Percentiles rank a stretch among this genome's conserved stretches.
Conservation (phyloP, 2,888 invertebrate genomes). For the Nomada flava region DNA sequence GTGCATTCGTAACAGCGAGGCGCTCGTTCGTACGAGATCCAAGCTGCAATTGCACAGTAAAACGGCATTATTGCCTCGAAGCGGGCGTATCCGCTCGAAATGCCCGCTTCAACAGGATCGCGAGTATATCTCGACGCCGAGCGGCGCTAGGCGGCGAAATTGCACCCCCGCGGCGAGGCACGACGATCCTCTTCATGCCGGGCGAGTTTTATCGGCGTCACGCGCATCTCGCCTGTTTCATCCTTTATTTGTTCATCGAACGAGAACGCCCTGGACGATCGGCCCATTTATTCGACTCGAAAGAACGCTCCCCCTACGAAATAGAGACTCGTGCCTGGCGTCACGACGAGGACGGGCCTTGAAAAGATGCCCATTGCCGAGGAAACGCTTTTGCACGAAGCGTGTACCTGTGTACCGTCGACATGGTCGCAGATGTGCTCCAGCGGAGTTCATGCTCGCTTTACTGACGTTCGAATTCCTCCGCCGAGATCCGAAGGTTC, state of each 20-base stretch:
- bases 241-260: conserved; percentile 63
- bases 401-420: no score
- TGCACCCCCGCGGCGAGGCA: conserved; percentile 1
- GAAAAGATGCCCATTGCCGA: conserved; percentile 1
- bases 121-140: no score
- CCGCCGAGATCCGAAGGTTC: no score
- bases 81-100: conserved; percentile 46
- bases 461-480: no score
- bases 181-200: conserved; percentile 31
- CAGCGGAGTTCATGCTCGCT: no score
- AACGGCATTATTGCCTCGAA: conserved; percentile 68
- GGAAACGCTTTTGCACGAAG: background rate
- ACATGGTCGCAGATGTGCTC: no score
- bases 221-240: conserved; percentile 41
- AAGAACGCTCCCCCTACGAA: background rate
- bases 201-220: conserved; percentile 51
- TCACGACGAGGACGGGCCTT: conserved; percentile 17
- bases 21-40: conserved; percentile 43
- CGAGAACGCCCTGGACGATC: conserved; percentile 18
- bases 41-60: conserved; percentile 66
- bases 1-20: conserved; percentile 26
- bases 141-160: no score
- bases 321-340: conserved; percentile 4
- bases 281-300: conserved; percentile 28
- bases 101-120: conserved; percentile 38